Conservation (phyloP, 2,113 vertebrate species). For the Thamnophis sirtalis region DNA sequence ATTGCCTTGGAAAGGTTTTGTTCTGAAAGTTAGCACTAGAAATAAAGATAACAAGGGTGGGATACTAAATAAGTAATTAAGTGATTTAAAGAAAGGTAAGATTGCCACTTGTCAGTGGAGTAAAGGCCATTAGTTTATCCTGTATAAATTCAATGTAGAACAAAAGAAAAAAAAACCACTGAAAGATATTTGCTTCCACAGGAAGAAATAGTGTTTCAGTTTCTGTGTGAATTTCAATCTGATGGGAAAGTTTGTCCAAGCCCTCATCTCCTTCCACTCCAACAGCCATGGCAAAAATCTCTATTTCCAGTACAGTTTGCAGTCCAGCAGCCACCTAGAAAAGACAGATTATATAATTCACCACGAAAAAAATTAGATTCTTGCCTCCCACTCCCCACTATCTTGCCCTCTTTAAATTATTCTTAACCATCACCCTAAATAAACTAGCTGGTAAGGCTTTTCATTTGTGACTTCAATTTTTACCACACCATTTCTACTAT, state of each 20-base stretch:
- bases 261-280: constrained; percentile 53
- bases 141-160: neutral
- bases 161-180: neutral
- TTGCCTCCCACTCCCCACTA: neutral
- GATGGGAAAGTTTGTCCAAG: constrained; percentile 63
- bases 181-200: constrained; percentile 90
- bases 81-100: neutral
- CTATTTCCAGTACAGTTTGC: constrained; percentile 75
- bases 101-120: neutral
- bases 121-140: neutral
- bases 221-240: constrained; percentile 82
- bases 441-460: neutral
- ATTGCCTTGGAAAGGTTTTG: neutral
- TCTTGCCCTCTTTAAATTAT: neutral
- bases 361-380: neutral
- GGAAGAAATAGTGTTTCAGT: constrained; percentile 78
- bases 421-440: neutral
- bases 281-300: constrained; percentile 74
- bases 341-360: constrained; percentile 14
- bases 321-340: constrained; percentile 84
- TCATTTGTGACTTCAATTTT: neutral
- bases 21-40: neutral
- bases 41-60: neutral
- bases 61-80: neutral
- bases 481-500: neutral